Percentiles rank a stretch among this genome's conserved stretches.
These are phyloP conservation scores for Tyto alba DNA, from an alignment of 2,113 vertebrate genomes.

Conservation along the genomic window DNA sequence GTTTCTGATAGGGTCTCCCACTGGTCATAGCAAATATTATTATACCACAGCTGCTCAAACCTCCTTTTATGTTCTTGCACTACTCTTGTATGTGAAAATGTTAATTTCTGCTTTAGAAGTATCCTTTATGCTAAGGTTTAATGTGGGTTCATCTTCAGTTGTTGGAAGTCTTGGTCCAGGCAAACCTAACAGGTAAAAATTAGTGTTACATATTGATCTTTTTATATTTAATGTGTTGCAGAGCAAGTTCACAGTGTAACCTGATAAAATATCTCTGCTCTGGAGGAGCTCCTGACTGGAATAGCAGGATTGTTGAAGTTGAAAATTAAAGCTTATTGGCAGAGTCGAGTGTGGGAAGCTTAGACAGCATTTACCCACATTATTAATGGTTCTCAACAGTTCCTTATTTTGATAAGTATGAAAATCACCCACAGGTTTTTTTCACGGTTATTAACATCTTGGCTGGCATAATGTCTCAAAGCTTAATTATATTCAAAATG, in stretches of 20 bases:
- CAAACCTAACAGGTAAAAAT: neutral
- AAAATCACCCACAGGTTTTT: conserved; percentile 28
- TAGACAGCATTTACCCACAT: conserved; percentile 49
- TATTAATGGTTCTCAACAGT: conserved; percentile 53
- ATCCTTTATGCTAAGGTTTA: neutral
- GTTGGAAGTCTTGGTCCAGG: neutral
- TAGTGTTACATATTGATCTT: conserved; percentile 43
- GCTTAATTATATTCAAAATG: conserved; percentile 41
- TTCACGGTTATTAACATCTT: conserved; percentile 22
- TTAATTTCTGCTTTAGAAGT: neutral
- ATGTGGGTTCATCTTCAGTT: neutral
- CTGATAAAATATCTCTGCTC: conserved; percentile 23
- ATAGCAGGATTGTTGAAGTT: conserved; percentile 43
- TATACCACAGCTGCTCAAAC: neutral
- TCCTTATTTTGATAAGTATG: conserved; percentile 66
- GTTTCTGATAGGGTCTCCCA: neutral
- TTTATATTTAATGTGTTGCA: conserved; percentile 9
- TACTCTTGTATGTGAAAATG: neutral
- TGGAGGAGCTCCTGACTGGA: conserved; percentile 49
- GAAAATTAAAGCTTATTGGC: conserved; percentile 39
- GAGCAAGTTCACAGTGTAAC: conserved; percentile 22
- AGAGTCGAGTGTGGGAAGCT: conserved; percentile 60
- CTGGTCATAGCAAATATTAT: neutral
- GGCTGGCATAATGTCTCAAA: conserved; percentile 38
- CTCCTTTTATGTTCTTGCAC: neutral